phyloP scores from a whole-genome alignment of 2,888 invertebrate genomes.

The Spisula solida region DNA sequence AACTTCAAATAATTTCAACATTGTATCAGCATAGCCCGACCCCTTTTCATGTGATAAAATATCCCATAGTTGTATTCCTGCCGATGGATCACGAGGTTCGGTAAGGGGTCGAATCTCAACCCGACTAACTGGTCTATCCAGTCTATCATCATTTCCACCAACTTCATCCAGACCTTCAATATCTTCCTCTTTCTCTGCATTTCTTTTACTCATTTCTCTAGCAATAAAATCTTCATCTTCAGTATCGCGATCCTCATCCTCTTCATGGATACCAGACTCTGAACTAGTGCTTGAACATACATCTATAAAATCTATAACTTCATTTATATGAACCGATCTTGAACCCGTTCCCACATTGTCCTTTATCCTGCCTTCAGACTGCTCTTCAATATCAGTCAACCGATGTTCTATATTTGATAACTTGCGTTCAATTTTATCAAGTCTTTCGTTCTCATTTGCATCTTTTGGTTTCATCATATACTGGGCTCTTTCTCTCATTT shows the following conservation, averaged over 20 bases:
- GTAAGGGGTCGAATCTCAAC: slow-evolving; percentile 37
- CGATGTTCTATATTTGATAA: slow-evolving; percentile 64
- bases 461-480: slow-evolving; percentile 34
- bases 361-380: slow-evolving; percentile 37
- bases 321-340: slow-evolving; percentile 33
- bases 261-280: slow-evolving; percentile 73
- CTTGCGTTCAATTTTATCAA: slow-evolving; percentile 65
- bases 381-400: slow-evolving; percentile 63
- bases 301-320: slow-evolving; percentile 1
- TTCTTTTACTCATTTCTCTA: slow-evolving; percentile 24
- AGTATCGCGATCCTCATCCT: slow-evolving; percentile 46
- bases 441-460: slow-evolving; percentile 43
- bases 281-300: slow-evolving; percentile 54
- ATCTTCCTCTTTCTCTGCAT: slow-evolving; percentile 2
- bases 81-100: slow-evolving; percentile 15
- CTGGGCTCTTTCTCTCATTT: slow-evolving; percentile 49
- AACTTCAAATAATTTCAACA: slow-evolving; percentile 59
- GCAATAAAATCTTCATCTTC: slow-evolving; percentile 35
- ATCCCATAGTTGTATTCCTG: slow-evolving; percentile 63
- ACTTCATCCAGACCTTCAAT: neutral
- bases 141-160: neutral
- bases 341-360: neutral
- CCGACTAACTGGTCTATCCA: slow-evolving; percentile 29
- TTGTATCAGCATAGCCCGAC: slow-evolving; percentile 50
- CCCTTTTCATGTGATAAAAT: slow-evolving; percentile 62